These are phyloP conservation scores for Huso huso DNA, from an alignment of 2,797 vertebrate genomes.

Conservation along the genomic window DNA sequence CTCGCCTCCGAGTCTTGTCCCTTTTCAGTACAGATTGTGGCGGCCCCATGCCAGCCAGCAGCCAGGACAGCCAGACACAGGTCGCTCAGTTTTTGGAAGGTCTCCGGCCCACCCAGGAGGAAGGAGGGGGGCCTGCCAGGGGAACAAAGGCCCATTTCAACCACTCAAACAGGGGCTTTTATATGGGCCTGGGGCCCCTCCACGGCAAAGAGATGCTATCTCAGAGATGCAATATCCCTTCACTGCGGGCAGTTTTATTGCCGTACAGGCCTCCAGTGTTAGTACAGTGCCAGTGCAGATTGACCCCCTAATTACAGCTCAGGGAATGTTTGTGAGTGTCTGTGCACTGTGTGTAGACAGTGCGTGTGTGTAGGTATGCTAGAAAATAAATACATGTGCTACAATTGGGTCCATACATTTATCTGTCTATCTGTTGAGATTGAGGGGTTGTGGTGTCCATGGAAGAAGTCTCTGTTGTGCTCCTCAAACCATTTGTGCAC, in stretches of 20 bases:
- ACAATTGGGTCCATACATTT: background rate
- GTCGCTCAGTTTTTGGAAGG: conserved; percentile 63
- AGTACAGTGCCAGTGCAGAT: conserved; percentile 51
- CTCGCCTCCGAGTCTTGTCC: too few relatives aligned
- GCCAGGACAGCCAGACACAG: conserved; percentile 53
- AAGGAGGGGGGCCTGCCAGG: conserved; percentile 33
- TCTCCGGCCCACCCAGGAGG: conserved; percentile 61
- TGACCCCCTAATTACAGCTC: conserved; percentile 61
- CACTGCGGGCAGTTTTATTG: conserved; percentile 32
- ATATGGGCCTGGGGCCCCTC: conserved; percentile 48
- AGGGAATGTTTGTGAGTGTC: conserved; percentile 18
- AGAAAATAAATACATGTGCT: background rate
- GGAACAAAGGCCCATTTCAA: conserved; percentile 68
- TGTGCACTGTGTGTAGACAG: conserved; percentile 35
- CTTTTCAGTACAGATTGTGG: conserved; percentile 29
- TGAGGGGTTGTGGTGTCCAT: too few relatives aligned
- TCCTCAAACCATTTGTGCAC: too few relatives aligned
- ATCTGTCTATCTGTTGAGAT: conserved; percentile 11
- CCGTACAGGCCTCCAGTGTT: conserved; percentile 61
- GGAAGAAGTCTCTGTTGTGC: too few relatives aligned
- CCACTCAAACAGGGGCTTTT: conserved; percentile 64
- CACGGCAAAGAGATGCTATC: conserved; percentile 62
- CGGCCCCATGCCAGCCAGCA: conserved; percentile 50
- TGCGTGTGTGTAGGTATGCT: conserved; percentile 28
- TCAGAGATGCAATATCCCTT: conserved; percentile 66